Base-by-base conservation (phyloP, 2,888 invertebrate genomes). In the Dicycla oo region DNA sequence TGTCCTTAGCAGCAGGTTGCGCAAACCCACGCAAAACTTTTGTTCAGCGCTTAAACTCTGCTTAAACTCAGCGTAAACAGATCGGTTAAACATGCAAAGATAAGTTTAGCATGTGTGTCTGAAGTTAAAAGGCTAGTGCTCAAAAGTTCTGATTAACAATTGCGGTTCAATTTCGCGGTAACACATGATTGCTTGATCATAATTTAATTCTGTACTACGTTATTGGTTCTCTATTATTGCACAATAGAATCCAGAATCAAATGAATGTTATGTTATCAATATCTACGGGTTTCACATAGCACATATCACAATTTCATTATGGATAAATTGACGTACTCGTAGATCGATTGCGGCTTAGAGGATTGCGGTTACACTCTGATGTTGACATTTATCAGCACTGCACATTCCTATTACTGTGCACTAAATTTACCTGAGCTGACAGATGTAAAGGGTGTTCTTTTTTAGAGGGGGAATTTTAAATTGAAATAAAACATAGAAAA, bases 1-100 rank as follows among this genome's bases (percentile, higher is more conserved):
- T 53, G 53, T 60, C 20, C 13, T 40, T 26, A 26, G 11, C 23
- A 26, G 8, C 23, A 58, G 30, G 20, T 66, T 15, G 20, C 3
- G 20, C 30, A 40, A 66, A 53, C 45, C 23, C 15, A 47, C 30
- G 47, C 13, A 47, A 18, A 66, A 75, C 45, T 53, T 73, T 40
- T 18, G 3, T 23, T 7, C 11, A 20, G 11, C 34, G 10, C 23
- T 49, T 8, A 30, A 69, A 0, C 23, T 69, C 23, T 4, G 2
- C 30, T 30, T 30, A 30, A 30, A 47, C 8, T 34, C 38, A 23
- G 23, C 70, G 49, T 30, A 43, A 43, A 34, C 30, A 26, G 15
- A 11, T 43, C 34, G 10, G 30, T 26, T 54, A n/a, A 11, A 40
- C 65, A 38, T 2, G 45, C n/a, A 45, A 58, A n/a, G 2, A 3